Percentiles rank a stretch among this genome's conserved stretches.
These are phyloP conservation scores for Chymomyza procnemis DNA, from an alignment of 2,888 invertebrate genomes.

Conservation along the genomic window DNA sequence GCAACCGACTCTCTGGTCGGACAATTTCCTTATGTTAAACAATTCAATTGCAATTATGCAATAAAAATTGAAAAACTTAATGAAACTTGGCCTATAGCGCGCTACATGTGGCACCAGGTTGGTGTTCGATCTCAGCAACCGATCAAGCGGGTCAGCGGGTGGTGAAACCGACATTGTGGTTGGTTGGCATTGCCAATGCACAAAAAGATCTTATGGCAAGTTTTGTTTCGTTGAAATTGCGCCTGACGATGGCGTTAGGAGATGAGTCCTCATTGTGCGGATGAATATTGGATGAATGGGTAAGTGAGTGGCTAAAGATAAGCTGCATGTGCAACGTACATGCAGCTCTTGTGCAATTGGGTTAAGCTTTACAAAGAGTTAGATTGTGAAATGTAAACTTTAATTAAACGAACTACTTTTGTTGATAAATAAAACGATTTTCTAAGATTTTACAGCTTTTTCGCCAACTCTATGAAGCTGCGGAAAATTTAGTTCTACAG, in stretches of 20 bases:
- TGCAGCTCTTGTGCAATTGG: neutral
- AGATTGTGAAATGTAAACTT: neutral
- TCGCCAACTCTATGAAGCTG: too few relatives aligned
- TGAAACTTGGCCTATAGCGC: slow-evolving; percentile 1
- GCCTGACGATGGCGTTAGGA: neutral
- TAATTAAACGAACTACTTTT: too few relatives aligned
- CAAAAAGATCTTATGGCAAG: neutral
- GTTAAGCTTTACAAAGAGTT: neutral
- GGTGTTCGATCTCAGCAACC: too few relatives aligned
- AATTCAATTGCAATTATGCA: slow-evolving; percentile 69
- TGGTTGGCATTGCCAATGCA: slow-evolving; percentile 46
- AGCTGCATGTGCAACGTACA: neutral
- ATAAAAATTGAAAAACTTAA: slow-evolving; percentile 47
- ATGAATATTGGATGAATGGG: neutral
- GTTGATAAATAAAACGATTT: neutral
- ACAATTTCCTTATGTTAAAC: neutral
- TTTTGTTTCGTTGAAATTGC: neutral
- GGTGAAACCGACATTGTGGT: slow-evolving; percentile 33
- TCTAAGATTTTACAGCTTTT: neutral
- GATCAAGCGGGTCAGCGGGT: neutral
- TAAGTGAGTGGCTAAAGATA: neutral
- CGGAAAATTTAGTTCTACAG: too few relatives aligned
- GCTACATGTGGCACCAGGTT: neutral
- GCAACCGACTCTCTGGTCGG: neutral
- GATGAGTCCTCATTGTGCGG: neutral